Base-by-base conservation (phyloP, 2,113 vertebrate species). In the Tragelaphus scriptus region DNA sequence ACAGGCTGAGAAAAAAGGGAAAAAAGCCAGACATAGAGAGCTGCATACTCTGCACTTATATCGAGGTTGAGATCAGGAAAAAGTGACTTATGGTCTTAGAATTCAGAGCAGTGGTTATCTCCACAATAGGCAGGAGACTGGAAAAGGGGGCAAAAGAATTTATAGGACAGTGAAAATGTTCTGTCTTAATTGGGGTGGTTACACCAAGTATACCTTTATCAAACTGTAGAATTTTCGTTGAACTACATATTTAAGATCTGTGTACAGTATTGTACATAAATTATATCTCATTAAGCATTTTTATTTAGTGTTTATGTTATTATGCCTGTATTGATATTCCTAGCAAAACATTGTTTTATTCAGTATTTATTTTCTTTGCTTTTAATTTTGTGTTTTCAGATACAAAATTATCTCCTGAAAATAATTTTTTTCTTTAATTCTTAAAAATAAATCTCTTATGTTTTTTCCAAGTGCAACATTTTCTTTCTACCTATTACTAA, bases 401-500 rank as follows among this genome's bases (percentile, higher is more conserved):
- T 40, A 87, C 44, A 89, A 85, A 91, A 95, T 91, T 94, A 49
- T 80, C 94, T 93, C 25, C 85, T 80, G 81, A 95, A 90, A 55
- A 49, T 88, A 68, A 23, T 94, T 30, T 85, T 77, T 61, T n/a
- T 5, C 55, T 61, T 91, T 51, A 23, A 68, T 88, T 91, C 7
- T 86, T 88, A 75, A 92, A 81, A n/a, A 71, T 81, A 90, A 94
- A 47, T 85, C 7, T 84, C 40, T 55, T 61, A 7, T 13, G 28
- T 80, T 40, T 68, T 90, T 44, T 55, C 77, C 40, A 89, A 32
- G 61, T 88, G 30, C 32, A 56, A 71, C 12, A n/a, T 84, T 80
- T 91, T 94, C 85, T 80, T 59, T 85, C 16, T 71, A 36, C 75
- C 44, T 51, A 0, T 51, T 88, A 30, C 12, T 75, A 12, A 26